Percentiles rank a stretch among this genome's conserved stretches.
These are phyloP conservation scores for Eucera pruinosa DNA, from an alignment of 2,888 invertebrate species.

Conservation along the genomic window DNA sequence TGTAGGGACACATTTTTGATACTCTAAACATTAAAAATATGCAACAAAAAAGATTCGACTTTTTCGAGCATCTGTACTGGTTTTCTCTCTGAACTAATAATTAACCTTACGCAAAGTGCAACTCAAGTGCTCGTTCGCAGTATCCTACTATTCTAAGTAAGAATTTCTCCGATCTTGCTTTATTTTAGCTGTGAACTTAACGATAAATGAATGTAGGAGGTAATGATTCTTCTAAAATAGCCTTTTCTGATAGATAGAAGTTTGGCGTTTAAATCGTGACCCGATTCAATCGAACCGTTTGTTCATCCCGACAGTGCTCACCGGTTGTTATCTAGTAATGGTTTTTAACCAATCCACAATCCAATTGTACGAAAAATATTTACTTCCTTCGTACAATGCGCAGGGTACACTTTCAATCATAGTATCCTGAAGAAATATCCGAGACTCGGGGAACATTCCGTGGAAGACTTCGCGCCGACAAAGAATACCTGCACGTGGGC, in stretches of 20 bases:
- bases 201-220: not conserved
- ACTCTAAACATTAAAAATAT: too few relatives aligned
- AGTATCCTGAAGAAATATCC: not conserved
- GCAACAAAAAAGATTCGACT: too few relatives aligned
- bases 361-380: not conserved
- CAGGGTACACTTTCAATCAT: not conserved
- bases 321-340: not conserved
- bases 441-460: slow-evolving; percentile 4
- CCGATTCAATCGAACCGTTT: too few relatives aligned
- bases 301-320: not conserved
- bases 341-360: not conserved
- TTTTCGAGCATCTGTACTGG: too few relatives aligned
- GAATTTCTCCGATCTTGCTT: not conserved
- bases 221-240: too few relatives aligned
- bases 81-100: too few relatives aligned
- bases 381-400: not conserved
- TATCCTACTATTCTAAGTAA: not conserved
- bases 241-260: too few relatives aligned
- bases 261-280: too few relatives aligned
- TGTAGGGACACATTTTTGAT: too few relatives aligned
- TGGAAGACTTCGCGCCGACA: slow-evolving; percentile 22
- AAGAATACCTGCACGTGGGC: slow-evolving; percentile 56
- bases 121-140: not conserved
- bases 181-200: not conserved
- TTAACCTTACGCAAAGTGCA: too few relatives aligned